Evolutionary conservation across 2,797 vertebrate species (phyloP).

Genomic region (Hylomyscus alleni): DNA sequence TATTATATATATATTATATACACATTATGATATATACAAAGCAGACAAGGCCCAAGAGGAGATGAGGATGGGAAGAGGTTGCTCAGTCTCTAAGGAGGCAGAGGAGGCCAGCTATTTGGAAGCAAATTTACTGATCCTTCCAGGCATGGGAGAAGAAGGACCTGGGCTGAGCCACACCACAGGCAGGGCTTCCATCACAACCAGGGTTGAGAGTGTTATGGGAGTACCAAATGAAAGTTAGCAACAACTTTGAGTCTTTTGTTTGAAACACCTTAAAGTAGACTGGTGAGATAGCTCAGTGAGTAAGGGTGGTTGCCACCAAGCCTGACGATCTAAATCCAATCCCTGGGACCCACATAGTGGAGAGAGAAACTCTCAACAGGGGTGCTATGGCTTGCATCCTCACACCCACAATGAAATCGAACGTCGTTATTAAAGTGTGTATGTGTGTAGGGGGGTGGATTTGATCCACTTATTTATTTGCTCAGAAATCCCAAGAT

Average conservation of each 20-base stretch:
- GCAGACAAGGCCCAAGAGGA: not conserved
- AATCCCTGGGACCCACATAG: not conserved
- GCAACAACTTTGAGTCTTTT: constrained; percentile 40
- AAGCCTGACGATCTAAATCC: not conserved
- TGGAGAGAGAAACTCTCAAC: not conserved
- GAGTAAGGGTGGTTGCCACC: not conserved
- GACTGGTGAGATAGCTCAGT: not conserved
- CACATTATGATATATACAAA: too few relatives aligned
- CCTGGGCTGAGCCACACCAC: not conserved
- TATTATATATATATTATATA: too few relatives aligned
- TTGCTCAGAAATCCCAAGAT: not conserved
- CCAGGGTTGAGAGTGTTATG: not conserved
- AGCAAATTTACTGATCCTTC: not conserved
- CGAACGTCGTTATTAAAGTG: not conserved
- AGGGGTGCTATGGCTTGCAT: not conserved
- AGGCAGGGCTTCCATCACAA: not conserved
- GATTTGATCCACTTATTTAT: not conserved
- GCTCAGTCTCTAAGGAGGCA: not conserved
- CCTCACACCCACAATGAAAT: not conserved
- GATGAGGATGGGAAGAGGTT: not conserved
- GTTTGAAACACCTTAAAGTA: not conserved
- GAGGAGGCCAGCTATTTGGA: not conserved
- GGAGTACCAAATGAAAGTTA: not conserved
- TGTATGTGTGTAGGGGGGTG: too few relatives aligned
- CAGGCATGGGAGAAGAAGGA: not conserved